These are phyloP conservation scores for Drosophila anomalata DNA, from an alignment of 2,888 invertebrate genomes.

Conservation along the genomic window DNA sequence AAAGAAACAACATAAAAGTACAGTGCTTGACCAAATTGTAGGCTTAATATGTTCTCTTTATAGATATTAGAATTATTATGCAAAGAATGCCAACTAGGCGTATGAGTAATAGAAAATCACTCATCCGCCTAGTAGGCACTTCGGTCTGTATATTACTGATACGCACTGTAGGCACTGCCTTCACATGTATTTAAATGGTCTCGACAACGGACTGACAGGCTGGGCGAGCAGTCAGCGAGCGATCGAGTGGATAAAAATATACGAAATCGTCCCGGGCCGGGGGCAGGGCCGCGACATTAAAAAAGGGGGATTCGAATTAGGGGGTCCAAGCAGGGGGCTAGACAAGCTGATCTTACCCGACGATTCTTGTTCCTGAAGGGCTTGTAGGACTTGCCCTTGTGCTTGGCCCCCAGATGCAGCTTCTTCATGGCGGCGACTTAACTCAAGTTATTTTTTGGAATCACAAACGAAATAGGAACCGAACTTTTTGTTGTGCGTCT, in stretches of 20 bases:
- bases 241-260: slow-evolving; percentile 73
- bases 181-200: slow-evolving; percentile 29
- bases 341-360: slow-evolving; percentile 72
- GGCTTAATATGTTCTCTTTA: too few species aligned
- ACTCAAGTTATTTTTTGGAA: not conserved
- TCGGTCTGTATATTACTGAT: not conserved
- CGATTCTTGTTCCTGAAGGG: slow-evolving; percentile 81
- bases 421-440: slow-evolving; percentile 70
- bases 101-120: slow-evolving; percentile 17
- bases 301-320: slow-evolving; percentile 1
- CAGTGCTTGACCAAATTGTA: slow-evolving; percentile 3
- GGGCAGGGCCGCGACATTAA: slow-evolving; percentile 43
- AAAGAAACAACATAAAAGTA: not conserved
- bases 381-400: slow-evolving; percentile 68
- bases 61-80: too few species aligned
- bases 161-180: slow-evolving; percentile 36
- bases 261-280: slow-evolving; percentile 52
- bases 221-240: slow-evolving; percentile 44
- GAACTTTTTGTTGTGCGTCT: not conserved
- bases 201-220: slow-evolving; percentile 40
- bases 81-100: slow-evolving; percentile 1
- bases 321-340: not conserved
- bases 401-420: slow-evolving; percentile 77
- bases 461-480: slow-evolving; percentile 7
- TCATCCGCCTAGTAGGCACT: slow-evolving; percentile 22